phyloP scores from a whole-genome alignment of 2,888 invertebrate species.

The Leptopilina syphax region DNA sequence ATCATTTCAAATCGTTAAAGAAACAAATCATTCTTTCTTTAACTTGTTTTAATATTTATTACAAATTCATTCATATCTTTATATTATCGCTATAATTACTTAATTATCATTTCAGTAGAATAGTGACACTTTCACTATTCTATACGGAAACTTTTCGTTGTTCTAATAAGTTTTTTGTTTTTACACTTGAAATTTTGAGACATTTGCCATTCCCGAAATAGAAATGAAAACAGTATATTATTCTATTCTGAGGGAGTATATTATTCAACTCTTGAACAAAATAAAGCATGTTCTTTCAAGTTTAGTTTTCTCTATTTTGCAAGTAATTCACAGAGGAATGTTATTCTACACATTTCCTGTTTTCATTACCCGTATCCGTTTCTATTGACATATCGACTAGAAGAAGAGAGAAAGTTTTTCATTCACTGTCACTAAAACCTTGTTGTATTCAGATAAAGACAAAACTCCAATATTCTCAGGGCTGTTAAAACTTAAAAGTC shows the following conservation, averaged over 20 bases:
- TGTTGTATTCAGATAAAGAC: no score
- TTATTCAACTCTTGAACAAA: conserved; percentile 30
- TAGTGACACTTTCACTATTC: no score
- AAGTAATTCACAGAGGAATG: conserved; percentile 10
- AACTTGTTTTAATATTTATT: not conserved
- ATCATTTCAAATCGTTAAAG: not conserved
- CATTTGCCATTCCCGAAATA: conserved; percentile 24
- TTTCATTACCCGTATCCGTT: conserved; percentile 12
- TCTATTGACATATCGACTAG: conserved; percentile 42
- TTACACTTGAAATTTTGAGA: conserved; percentile 3
- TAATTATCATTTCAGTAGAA: no score
- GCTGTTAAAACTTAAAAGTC: not conserved
- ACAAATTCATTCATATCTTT: no score
- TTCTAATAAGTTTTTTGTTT: no score
- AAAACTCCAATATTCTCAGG: no score
- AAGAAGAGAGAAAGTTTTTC: not conserved
- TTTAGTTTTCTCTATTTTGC: conserved; percentile 34
- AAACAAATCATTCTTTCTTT: no score
- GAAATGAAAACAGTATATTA: conserved; percentile 9
- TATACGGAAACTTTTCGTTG: no score
- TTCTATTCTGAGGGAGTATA: conserved; percentile 38
- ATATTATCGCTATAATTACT: no score
- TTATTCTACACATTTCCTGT: conserved; percentile 30
- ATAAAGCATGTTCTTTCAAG: conserved; percentile 1
- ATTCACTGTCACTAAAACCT: no score